Evolutionary conservation across 2,888 invertebrate genomes (phyloP), one percentile per base, ranked within the genome.

Genomic region (Schrankia costaestrigalis): DNA sequence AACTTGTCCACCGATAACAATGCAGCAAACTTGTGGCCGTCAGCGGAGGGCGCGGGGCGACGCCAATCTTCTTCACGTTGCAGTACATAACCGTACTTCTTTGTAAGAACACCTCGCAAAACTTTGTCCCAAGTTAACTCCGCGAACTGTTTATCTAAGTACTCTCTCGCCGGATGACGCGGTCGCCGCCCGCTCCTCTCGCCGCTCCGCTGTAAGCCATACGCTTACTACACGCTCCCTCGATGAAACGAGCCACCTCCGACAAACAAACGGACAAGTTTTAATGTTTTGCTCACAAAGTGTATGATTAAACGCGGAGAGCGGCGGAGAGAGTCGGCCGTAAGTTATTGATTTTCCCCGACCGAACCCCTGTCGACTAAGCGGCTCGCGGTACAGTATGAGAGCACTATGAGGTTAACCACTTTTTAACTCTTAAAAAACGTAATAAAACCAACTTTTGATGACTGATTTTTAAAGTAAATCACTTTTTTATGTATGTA

Each of bases 311-410:
- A 86, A 85, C 85, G 85, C 82, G 81, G 84, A 86, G 86, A 86
- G 85, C 84, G 84, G 77, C 78, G 78, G 81, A 83, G 86, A 85
- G 86, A 84, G 79, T 79, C 83, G 84, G 83, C 82, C 87, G 87
- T 88, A 83, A 89, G 86, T 89, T 89, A 89, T 89, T 89, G 89
- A 89, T 89, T 89, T 89, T 89, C 86, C 78, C 79, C 75, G 75
- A 77, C 74, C 80, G 78, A 81, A 80, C 86, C 87, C 84, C 80
- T 66, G 84, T 71, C 80, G 80, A 71, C 77, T 77, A 71, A 77
- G 76, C 77, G 81, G 64, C 78, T 82, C 84, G 79, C 76, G 68
- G 76, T 67, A 55, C 60, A 68, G 71, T 75, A 56, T 57, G 47
- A 48, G 59, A 67, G 71, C 65, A 64, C 65, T 64, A 71, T 71